Conservation (phyloP, 30 jellyfish, hydroid and myxozoan genomes). For the Aurelia aurita region DNA sequence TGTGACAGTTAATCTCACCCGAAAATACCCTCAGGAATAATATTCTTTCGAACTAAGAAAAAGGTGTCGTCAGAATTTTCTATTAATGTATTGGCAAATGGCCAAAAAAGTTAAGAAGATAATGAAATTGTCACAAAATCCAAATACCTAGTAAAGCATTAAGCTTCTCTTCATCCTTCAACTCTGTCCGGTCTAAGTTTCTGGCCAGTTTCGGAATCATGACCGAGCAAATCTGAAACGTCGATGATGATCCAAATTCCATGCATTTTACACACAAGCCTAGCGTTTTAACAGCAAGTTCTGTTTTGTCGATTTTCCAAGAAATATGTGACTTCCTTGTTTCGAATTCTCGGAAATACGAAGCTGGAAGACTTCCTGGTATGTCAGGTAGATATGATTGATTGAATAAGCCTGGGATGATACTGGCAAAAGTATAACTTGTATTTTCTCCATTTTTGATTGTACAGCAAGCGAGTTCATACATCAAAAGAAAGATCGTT, state of each 20-base stretch:
- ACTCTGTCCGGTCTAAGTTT: slow-evolving; percentile 54
- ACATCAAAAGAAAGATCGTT: slow-evolving; percentile 29
- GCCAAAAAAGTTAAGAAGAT: no score
- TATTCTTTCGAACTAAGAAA: no score
- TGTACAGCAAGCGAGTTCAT: slow-evolving; percentile 67
- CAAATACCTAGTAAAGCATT: slow-evolving; percentile 58
- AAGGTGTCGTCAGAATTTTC: no score
- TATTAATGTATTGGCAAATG: no score
- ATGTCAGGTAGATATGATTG: slow-evolving; percentile 71
- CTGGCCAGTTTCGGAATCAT: slow-evolving; percentile 81
- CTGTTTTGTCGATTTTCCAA: slow-evolving; percentile 71
- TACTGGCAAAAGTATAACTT: slow-evolving; percentile 74
- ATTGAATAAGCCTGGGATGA: slow-evolving; percentile 63
- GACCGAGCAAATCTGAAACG: slow-evolving; percentile 83
- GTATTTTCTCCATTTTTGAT: slow-evolving; percentile 61
- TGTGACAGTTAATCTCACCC: no score
- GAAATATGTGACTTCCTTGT: slow-evolving; percentile 38
- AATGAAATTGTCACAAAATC: no score
- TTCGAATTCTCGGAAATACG: slow-evolving; percentile 45
- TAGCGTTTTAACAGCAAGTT: slow-evolving; percentile 51
- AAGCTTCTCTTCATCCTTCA: slow-evolving; percentile 49
- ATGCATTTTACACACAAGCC: slow-evolving; percentile 52
- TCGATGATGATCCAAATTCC: slow-evolving; percentile 26
- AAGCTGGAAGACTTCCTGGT: slow-evolving; percentile 24
- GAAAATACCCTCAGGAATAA: no score